These are phyloP conservation scores for Carcharodon carcharias DNA, from an alignment of 2,797 vertebrate genomes.

Conservation along the genomic window DNA sequence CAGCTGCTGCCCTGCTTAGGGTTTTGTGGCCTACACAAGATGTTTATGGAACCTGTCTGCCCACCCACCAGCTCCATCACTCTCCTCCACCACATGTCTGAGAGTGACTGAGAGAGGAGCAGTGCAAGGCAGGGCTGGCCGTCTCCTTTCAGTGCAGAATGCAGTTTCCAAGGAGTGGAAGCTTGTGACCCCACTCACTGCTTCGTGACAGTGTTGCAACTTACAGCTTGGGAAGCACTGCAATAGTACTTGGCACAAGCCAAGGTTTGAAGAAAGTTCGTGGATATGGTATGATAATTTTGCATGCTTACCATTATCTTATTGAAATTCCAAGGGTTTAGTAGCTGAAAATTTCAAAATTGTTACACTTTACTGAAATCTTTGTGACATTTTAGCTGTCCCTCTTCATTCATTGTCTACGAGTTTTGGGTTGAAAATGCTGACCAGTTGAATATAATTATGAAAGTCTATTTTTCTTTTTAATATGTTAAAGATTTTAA, in stretches of 20 bases:
- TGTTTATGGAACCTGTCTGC: too few relatives aligned
- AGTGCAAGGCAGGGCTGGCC: too few relatives aligned
- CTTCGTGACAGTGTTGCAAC: background rate
- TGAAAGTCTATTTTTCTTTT: background rate
- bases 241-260: background rate
- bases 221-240: background rate
- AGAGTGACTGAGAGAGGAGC: too few relatives aligned
- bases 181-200: too few relatives aligned
- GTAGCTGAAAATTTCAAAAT: background rate
- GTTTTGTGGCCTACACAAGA: too few relatives aligned
- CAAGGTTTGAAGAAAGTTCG: background rate
- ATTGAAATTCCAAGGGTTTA: background rate
- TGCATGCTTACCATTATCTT: background rate
- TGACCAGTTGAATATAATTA: background rate
- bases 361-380: background rate
- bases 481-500: background rate
- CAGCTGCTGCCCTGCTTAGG: too few relatives aligned
- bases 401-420: background rate
- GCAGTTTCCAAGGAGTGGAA: too few relatives aligned
- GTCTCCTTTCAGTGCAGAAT: too few relatives aligned
- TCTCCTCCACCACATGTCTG: too few relatives aligned
- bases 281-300: background rate
- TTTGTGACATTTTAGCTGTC: background rate
- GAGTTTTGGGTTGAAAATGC: background rate
- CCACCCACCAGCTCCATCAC: too few relatives aligned